Conservation (phyloP, 2,888 invertebrate species). For the Lumbricus terrestris region DNA sequence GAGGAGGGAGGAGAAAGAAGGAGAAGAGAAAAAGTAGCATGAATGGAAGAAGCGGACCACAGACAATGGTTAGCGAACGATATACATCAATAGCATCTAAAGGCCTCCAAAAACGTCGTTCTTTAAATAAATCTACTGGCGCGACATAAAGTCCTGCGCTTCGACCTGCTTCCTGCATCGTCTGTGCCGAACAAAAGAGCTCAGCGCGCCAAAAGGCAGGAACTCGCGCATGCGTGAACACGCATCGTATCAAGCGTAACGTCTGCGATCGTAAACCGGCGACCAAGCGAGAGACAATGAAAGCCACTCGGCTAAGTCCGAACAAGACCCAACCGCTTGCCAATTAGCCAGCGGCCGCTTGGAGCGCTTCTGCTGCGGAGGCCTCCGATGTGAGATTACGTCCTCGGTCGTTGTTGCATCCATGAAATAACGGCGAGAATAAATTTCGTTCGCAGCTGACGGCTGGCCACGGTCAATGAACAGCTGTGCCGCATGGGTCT, state of each 20-base stretch:
- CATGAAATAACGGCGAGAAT: neutral
- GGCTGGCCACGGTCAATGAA: neutral
- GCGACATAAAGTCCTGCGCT: neutral
- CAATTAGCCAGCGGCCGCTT: neutral
- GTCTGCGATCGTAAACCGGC: neutral
- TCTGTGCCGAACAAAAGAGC: neutral
- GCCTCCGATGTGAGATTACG: neutral
- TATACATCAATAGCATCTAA: neutral
- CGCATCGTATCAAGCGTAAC: neutral
- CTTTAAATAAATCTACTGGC: neutral
- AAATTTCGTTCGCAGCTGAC: neutral
- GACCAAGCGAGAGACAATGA: neutral
- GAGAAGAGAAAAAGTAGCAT: neutral
- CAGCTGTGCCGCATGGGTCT: neutral
- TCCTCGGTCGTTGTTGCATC: neutral
- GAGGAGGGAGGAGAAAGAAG: neutral
- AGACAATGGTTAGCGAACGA: neutral
- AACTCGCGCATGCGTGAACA: neutral
- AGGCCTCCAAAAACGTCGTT: neutral
- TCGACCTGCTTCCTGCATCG: neutral
- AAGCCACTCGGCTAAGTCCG: neutral
- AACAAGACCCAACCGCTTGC: neutral
- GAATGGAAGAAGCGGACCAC: neutral
- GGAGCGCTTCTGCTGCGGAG: neutral
- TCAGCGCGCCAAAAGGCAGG: neutral